A percentile compares a stretch with the other conserved stretches of the same genome.
Conservation (phyloP, 2,797 vertebrate genomes). For the Apodemus agrarius region DNA sequence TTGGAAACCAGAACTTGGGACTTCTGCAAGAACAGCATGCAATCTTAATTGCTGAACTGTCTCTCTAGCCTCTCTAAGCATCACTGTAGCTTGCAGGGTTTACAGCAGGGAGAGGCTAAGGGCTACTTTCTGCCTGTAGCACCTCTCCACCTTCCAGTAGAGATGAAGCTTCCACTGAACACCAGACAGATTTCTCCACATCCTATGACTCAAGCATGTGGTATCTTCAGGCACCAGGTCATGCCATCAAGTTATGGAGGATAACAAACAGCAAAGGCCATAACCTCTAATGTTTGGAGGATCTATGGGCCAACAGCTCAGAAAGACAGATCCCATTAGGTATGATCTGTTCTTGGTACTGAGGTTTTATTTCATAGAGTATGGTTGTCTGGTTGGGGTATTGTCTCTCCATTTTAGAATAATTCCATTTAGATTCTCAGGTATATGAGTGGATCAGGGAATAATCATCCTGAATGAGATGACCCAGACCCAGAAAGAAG, state of each 20-base stretch:
- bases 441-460: not conserved
- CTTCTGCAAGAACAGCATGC: not conserved
- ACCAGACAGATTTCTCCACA: not conserved
- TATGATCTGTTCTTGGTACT: not conserved
- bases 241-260: not conserved
- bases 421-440: not conserved
- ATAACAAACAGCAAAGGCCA: not conserved
- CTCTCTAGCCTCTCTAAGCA: not conserved
- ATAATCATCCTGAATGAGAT: not conserved
- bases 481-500: not conserved
- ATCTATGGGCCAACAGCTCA: not conserved
- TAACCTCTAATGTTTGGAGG: not conserved
- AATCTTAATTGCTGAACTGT: not conserved
- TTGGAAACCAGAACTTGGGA: not conserved
- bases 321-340: not conserved
- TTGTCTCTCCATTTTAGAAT: not conserved
- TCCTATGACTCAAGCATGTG: not conserved
- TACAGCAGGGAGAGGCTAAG: not conserved
- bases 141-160: not conserved
- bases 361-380: not conserved
- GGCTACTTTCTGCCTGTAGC: not conserved
- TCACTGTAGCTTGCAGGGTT: not conserved
- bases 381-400: not conserved
- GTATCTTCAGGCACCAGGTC: not conserved
- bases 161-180: not conserved